These are phyloP conservation scores for Anas bernieri DNA, from an alignment of 2,797 vertebrate genomes.

Conservation along the genomic window DNA sequence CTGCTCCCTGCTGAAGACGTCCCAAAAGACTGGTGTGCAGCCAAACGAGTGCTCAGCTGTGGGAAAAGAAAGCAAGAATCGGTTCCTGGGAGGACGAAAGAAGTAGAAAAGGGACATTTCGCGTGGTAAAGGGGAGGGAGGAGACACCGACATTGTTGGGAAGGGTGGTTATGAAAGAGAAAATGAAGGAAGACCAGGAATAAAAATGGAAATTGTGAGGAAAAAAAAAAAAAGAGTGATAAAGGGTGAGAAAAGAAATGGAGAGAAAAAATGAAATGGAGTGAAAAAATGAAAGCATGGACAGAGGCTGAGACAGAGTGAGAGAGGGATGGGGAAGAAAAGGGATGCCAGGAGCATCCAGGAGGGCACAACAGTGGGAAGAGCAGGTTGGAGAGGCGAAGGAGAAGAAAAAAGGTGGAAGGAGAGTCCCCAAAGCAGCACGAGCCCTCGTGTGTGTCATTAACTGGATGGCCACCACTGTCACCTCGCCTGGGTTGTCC, in stretches of 20 bases:
- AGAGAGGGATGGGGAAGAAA: neutral
- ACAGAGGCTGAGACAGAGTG: neutral
- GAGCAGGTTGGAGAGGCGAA: neutral
- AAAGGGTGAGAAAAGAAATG: neutral
- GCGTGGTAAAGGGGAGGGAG: neutral
- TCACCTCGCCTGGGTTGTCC: neutral
- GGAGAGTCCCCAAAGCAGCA: neutral
- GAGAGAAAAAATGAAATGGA: neutral
- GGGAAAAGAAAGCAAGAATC: neutral
- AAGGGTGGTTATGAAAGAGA: neutral
- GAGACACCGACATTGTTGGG: neutral
- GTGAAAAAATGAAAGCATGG: neutral
- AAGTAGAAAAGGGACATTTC: neutral
- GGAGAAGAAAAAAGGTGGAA: neutral
- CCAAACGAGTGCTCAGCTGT: neutral
- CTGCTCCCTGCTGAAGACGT: neutral
- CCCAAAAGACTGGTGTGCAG: neutral
- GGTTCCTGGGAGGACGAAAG: neutral
- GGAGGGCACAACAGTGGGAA: neutral
- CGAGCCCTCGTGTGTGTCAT: neutral
- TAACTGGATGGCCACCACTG: too few species aligned
- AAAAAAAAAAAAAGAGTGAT: neutral
- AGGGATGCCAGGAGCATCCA: neutral
- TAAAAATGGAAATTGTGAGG: neutral
- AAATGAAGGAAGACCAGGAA: neutral